These are phyloP conservation scores for Eurystomus glaucurus DNA, from an alignment of 2,797 vertebrate genomes.

Conservation along the genomic window DNA sequence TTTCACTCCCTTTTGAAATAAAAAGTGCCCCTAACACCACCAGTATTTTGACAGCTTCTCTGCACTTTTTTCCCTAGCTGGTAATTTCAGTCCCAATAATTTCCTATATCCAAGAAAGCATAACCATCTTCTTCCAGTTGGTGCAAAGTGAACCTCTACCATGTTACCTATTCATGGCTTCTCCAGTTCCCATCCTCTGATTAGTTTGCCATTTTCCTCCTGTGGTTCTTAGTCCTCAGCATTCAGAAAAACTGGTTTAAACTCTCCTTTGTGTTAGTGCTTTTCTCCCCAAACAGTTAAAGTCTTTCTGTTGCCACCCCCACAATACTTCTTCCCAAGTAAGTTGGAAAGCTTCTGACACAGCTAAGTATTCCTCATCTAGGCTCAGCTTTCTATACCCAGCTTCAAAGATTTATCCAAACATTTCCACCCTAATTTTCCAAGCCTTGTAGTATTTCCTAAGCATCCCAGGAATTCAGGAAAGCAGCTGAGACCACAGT, in stretches of 20 bases:
- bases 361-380: background rate
- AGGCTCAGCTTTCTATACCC: background rate
- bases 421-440: background rate
- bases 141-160: background rate
- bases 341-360: background rate
- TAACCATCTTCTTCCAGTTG: background rate
- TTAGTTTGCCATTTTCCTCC: background rate
- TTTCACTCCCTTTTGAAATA: background rate
- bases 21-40: background rate
- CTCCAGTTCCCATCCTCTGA: background rate
- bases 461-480: background rate
- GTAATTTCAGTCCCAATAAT: background rate
- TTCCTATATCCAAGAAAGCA: background rate
- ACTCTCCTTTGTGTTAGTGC: background rate
- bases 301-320: background rate
- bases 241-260: background rate
- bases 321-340: background rate
- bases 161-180: background rate
- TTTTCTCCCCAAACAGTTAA: background rate
- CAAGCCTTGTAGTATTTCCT: background rate
- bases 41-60: background rate
- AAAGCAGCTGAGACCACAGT: background rate
- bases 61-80: background rate
- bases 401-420: background rate
- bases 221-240: background rate